A percentile compares a stretch with the other conserved stretches of the same genome.
phyloP scores from a whole-genome alignment of 2,113 vertebrate genomes.

The Dolichallabes microphthalmus region DNA sequence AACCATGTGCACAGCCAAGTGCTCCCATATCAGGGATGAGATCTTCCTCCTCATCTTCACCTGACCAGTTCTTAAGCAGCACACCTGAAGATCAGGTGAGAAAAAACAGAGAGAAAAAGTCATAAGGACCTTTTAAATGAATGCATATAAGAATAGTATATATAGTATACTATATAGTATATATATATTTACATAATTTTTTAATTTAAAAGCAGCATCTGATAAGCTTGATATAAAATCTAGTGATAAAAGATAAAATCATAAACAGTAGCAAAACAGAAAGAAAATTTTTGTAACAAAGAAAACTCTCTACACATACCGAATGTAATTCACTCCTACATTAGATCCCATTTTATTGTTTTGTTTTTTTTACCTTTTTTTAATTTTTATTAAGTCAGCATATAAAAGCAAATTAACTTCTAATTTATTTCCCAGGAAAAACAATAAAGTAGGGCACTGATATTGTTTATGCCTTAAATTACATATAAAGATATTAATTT shows the following conservation, averaged over 20 bases:
- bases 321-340: neutral
- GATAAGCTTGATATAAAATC: neutral
- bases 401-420: too few species aligned
- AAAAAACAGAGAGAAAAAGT: neutral
- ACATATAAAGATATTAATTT: neutral
- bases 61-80: conserved; percentile 69
- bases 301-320: neutral
- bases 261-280: neutral
- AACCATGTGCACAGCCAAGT: conserved; percentile 69
- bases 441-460: too few species aligned
- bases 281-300: neutral
- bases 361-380: too few species aligned
- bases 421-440: too few species aligned
- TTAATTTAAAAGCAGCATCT: neutral
- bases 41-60: conserved; percentile 66
- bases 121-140: neutral
- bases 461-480: neutral
- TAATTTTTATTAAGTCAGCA: too few species aligned
- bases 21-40: conserved; percentile 53
- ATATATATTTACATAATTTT: too few species aligned
- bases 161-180: too few species aligned
- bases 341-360: neutral
- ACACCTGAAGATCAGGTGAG: conserved; percentile 76
- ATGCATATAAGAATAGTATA: neutral
- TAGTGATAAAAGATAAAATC: neutral